These are phyloP conservation scores for Poeciliopsis presidionis DNA, from an alignment of 2,797 vertebrate genomes.

Conservation along the genomic window DNA sequence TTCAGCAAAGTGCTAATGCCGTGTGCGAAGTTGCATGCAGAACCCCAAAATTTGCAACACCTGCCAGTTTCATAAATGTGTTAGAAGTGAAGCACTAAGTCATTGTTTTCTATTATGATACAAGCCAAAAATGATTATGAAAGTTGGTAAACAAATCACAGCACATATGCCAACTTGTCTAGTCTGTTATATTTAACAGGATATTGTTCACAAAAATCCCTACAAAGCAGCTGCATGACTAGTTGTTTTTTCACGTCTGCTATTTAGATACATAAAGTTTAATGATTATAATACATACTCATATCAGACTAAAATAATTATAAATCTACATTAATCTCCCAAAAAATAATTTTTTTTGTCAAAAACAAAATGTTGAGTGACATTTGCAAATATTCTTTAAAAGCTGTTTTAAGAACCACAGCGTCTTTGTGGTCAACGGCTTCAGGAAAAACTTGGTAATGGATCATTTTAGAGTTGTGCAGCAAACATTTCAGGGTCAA, in stretches of 20 bases:
- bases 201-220: background rate
- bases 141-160: background rate
- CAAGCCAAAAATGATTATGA: background rate
- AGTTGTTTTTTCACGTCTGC: background rate
- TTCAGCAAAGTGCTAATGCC: background rate
- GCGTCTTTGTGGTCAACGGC: conserved; percentile 18
- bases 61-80: background rate
- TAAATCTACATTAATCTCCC: background rate
- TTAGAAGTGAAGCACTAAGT: background rate
- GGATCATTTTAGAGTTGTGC: conserved; percentile 12
- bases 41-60: background rate
- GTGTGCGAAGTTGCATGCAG: background rate
- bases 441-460: conserved; percentile 1
- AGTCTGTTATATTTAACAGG: background rate
- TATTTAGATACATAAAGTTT: background rate
- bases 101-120: background rate
- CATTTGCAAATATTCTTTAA: conserved; percentile 23
- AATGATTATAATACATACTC: background rate
- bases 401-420: conserved; percentile 2
- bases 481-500: conserved; percentile 40
- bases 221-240: background rate
- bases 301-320: background rate
- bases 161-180: background rate
- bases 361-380: conserved; percentile 24
- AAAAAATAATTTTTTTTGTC: background rate